Evolutionary conservation across 2,888 invertebrate species (phyloP).

Genomic region (Macaria liturata): DNA sequence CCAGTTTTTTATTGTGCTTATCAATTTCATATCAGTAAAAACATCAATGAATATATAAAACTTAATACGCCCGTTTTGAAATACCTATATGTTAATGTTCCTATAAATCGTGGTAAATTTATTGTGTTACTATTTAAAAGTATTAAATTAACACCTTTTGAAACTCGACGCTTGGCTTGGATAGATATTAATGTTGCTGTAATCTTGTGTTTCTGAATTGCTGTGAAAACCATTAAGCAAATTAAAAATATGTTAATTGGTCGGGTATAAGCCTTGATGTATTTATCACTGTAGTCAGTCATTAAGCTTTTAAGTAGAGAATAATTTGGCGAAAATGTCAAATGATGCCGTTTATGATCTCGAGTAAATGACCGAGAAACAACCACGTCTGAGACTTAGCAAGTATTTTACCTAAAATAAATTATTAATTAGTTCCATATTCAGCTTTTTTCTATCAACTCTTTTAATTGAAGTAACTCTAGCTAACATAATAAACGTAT

Average conservation of each 20-base stretch:
- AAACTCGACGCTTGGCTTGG: conserved; percentile 48
- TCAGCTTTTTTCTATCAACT: too few relatives aligned
- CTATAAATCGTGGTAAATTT: conserved; percentile 50
- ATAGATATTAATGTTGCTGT: conserved; percentile 32
- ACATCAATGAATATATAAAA: conserved; percentile 46
- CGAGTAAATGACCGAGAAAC: too few relatives aligned
- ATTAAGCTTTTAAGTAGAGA: conserved; percentile 11
- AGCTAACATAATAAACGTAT: too few relatives aligned
- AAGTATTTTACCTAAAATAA: too few relatives aligned
- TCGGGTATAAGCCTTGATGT: conserved; percentile 13
- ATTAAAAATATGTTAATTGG: conserved; percentile 25
- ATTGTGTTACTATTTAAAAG: conserved; percentile 46
- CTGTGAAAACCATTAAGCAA: conserved; percentile 24
- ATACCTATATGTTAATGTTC: conserved; percentile 50
- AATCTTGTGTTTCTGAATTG: conserved; percentile 23
- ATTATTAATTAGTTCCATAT: too few relatives aligned
- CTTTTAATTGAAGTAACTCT: too few relatives aligned
- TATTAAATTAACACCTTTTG: conserved; percentile 50
- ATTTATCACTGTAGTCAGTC: conserved; percentile 11
- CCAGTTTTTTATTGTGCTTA: conserved; percentile 52
- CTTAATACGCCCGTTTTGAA: conserved; percentile 46
- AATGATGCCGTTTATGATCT: neutral
- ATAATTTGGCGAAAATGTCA: conserved; percentile 14
- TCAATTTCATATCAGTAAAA: conserved; percentile 48
- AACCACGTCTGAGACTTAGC: too few relatives aligned